Percentiles rank a stretch among this genome's conserved stretches.
These are phyloP conservation scores for Hirudinaria manillensis DNA, from an alignment of 2,888 invertebrate genomes.

Conservation along the genomic window DNA sequence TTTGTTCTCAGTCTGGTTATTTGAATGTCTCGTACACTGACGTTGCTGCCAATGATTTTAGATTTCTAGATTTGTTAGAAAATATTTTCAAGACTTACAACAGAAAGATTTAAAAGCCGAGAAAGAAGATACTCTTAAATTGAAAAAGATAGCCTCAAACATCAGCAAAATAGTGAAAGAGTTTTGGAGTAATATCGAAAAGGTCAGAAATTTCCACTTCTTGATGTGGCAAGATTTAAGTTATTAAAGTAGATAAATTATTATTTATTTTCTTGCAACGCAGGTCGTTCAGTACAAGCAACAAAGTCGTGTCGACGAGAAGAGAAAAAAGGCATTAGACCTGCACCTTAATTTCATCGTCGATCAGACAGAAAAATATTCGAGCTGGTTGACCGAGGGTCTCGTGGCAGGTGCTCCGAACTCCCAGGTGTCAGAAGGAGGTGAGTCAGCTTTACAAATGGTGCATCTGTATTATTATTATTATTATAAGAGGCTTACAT, in stretches of 20 bases:
- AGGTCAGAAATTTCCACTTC: constrained; percentile 58
- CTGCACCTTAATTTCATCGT: constrained; percentile 95
- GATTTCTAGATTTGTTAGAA: constrained; percentile 51
- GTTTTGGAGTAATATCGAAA: constrained; percentile 94
- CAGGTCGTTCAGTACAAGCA: constrained; percentile 88
- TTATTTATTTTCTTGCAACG: background rate
- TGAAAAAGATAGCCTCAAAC: constrained; percentile 78
- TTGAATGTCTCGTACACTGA: background rate
- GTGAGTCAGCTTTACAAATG: constrained; percentile 21
- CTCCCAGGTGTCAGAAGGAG: constrained; percentile 4
- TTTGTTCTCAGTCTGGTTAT: background rate
- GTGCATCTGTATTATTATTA: background rate
- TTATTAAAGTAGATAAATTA: background rate
- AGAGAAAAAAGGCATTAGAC: constrained; percentile 86
- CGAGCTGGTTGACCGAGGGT: constrained; percentile 57
- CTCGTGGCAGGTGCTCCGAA: constrained; percentile 37
- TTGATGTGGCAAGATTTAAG: background rate
- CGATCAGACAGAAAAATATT: constrained; percentile 95
- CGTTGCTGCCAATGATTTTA: constrained; percentile 33
- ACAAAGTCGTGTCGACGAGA: constrained; percentile 83
- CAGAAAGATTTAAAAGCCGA: constrained; percentile 81
- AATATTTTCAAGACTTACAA: constrained; percentile 58
- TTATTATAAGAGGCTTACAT: too few species aligned
- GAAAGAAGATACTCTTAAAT: constrained; percentile 78
- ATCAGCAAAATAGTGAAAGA: constrained; percentile 86